A percentile compares a stretch with the other conserved stretches of the same genome.
Conservation (phyloP, 2,113 vertebrate genomes). For the Centropus unirufus region DNA sequence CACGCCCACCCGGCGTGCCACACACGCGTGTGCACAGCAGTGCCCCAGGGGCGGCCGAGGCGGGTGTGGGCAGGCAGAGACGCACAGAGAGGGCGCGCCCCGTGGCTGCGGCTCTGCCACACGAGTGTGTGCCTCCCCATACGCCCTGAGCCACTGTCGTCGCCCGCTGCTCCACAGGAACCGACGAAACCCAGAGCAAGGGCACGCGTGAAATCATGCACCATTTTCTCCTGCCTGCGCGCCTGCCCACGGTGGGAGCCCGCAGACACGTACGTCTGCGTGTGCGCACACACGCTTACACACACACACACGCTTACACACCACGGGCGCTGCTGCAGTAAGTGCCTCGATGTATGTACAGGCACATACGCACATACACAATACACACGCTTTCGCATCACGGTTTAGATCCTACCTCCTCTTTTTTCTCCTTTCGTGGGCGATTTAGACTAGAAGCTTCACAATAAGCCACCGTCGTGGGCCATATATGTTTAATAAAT, state of each 20-base stretch:
- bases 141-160: not conserved
- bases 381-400: not conserved
- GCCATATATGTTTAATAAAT: not conserved
- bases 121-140: not conserved
- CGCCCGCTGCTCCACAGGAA: not conserved
- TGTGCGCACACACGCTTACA: not conserved
- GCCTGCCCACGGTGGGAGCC: accelerated
- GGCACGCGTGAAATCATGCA: not conserved
- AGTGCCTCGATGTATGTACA: not conserved
- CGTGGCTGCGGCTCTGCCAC: not conserved
- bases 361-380: not conserved
- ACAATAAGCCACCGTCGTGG: not conserved
- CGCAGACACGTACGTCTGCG: not conserved
- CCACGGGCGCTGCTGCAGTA: not conserved
- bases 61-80: not conserved
- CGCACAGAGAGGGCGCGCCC: not conserved
- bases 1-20: not conserved
- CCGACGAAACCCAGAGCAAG: not conserved
- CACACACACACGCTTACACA: not conserved
- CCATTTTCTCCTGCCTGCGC: not conserved
- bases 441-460: not conserved
- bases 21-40: constrained; percentile 12
- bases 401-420: not conserved
- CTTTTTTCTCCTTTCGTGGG: not conserved
- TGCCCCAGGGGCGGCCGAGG: not conserved